These are phyloP conservation scores for Volucella inanis DNA, from an alignment of 2,888 invertebrate species.

Conservation along the genomic window DNA sequence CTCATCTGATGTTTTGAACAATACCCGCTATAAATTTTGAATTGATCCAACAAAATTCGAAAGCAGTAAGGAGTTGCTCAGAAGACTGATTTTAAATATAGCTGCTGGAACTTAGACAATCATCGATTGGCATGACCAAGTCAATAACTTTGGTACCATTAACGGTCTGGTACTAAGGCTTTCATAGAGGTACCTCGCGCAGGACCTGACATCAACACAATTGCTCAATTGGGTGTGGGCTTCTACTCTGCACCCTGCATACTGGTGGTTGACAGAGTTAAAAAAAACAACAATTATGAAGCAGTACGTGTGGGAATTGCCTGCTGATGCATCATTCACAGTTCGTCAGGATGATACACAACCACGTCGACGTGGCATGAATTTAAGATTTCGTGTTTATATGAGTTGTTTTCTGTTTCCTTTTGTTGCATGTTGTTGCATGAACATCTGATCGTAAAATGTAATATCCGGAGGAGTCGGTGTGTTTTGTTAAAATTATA, in stretches of 20 bases:
- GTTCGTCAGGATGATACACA: conserved; percentile 90
- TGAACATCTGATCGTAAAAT: conserved; percentile 26
- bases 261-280: too few species aligned
- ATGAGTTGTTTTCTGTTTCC: conserved; percentile 15
- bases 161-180: too few species aligned
- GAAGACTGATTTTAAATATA: conserved; percentile 98
- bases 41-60: conserved; percentile 98
- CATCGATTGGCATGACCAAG: conserved; percentile 99
- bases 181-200: too few species aligned
- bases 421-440: conserved; percentile 43
- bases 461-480: background rate
- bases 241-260: conserved; percentile 99
- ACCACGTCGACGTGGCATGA: conserved; percentile 87
- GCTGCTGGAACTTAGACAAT: conserved; percentile 97
- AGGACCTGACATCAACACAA: conserved; percentile 99
- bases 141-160: conserved; percentile 99
- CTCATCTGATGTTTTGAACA: conserved; percentile 96
- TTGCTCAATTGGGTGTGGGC: conserved; percentile 99
- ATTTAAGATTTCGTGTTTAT: conserved; percentile 15
- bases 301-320: conserved; percentile 98
- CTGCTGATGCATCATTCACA: conserved; percentile 99
- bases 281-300: conserved; percentile 99
- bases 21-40: conserved; percentile 97
- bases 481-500: conserved; percentile 14
- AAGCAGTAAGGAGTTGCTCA: conserved; percentile 95